Base-by-base conservation (phyloP, 2,797 vertebrate species). In the Aulostomus chinensis region DNA sequence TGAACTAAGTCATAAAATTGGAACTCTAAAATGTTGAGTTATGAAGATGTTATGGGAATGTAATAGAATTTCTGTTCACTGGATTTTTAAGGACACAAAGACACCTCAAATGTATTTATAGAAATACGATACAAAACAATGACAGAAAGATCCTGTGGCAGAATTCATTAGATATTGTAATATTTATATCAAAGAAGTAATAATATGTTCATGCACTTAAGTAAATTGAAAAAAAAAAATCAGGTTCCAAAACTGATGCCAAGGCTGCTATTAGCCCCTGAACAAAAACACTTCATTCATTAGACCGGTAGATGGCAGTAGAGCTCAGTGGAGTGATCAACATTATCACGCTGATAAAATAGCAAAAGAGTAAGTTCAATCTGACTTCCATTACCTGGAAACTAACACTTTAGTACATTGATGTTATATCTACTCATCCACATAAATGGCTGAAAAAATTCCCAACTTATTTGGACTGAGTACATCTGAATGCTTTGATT, bases 271-370 rank as follows among this genome's bases (percentile, higher is more conserved):
- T 34, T 10, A 47, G 7, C 17, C 18, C 47, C 11, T 13, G 5
- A 7, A 2, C 2, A 22, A 28, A 31, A 25, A 13, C 8, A 30
- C 35, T 29, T 12, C 20, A 0, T 36, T 20, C 16, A 11, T 31
- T 69, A 4, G 3, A 39, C 26, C 87, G 85, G 60, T 50, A 89
- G 88, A 30, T 73, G 88, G 80, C 83, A 84, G 83, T 82, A 76
- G 69, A 75, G 52, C 5, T 40, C 51, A 55, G 18, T 11, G 35
- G 8, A 42, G 3, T 15, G 9, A 41, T 21, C 14, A 35, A 20
- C 37, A 42, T 8, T 9, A n/a, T 15, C 10, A 46, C 9, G 36
- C 15, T 6, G 3, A 26, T 10, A 13, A 11, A 12, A 13, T 12
- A 11, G 5, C n/a, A 9, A 24, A 12, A 48, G 35, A 37, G 5